A percentile compares a stretch with the other conserved stretches of the same genome.
Conservation (phyloP, 2,888 invertebrate species). For the Onthophagus sagittarius region DNA sequence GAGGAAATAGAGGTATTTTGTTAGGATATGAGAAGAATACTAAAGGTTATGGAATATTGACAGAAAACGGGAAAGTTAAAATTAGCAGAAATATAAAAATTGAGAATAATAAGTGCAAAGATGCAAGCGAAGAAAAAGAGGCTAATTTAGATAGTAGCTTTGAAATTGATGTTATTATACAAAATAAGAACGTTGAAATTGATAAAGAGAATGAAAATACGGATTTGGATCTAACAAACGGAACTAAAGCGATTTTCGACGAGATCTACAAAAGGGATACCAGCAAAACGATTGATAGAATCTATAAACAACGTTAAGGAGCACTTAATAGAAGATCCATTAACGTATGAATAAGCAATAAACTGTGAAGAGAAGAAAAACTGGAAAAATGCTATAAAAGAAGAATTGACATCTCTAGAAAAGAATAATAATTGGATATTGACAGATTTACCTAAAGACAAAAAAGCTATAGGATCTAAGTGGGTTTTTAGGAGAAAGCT, state of each 20-base stretch:
- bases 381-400: conserved; percentile 24
- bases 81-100: background rate
- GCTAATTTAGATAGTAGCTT: too few relatives aligned
- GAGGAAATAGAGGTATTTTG: background rate
- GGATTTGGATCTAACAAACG: too few relatives aligned
- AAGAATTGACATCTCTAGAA: conserved; percentile 29
- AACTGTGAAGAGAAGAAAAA: conserved; percentile 13
- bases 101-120: too few relatives aligned
- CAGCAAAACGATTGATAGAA: too few relatives aligned
- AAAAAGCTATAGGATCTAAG: conserved; percentile 30
- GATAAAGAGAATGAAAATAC: too few relatives aligned
- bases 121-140: too few relatives aligned
- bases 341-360: background rate
- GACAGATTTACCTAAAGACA: conserved; percentile 26
- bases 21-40: background rate
- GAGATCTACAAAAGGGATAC: too few relatives aligned
- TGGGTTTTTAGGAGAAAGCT: too few relatives aligned
- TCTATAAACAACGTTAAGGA: too few relatives aligned
- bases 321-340: background rate
- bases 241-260: too few relatives aligned
- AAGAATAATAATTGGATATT: conserved; percentile 30
- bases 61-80: background rate
- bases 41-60: background rate
- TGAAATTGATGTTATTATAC: too few relatives aligned
- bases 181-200: too few relatives aligned